These are phyloP conservation scores for Artemia sinica DNA, from an alignment of 2,888 invertebrate genomes.

Conservation along the genomic window DNA sequence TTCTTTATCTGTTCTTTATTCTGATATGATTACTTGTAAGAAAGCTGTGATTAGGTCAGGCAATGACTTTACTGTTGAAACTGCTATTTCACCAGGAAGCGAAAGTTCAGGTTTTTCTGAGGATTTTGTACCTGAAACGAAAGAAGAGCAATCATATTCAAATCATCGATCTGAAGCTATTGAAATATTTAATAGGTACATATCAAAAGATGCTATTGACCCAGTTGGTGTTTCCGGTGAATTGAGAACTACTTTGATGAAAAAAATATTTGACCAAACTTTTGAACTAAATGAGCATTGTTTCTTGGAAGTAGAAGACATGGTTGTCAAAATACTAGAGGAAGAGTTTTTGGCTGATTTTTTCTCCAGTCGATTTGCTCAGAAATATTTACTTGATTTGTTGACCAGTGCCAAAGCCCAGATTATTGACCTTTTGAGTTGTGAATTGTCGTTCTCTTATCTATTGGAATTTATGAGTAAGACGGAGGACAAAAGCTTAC, in stretches of 20 bases:
- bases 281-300: conserved; percentile 3
- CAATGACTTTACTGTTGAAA: neutral
- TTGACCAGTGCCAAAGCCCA: conserved; percentile 1
- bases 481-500: neutral
- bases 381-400: conserved; percentile 5
- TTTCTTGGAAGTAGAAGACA: conserved; percentile 1
- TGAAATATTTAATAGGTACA: neutral
- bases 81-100: neutral
- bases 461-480: neutral
- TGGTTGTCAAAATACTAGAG: neutral
- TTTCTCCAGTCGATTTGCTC: neutral
- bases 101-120: conserved; percentile 5
- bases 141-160: neutral
- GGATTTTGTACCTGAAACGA: neutral
- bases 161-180: conserved; percentile 8
- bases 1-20: neutral
- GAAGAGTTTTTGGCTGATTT: conserved; percentile 4
- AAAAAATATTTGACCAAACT: conserved; percentile 1
- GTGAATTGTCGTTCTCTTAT: neutral
- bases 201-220: conserved; percentile 7
- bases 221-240: conserved; percentile 6
- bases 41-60: neutral
- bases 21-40: conserved; percentile 9
- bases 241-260: neutral
- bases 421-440: neutral